Evolutionary conservation across 2,113 vertebrate genomes (phyloP).

Genomic region (Pterophyllum scalare): DNA sequence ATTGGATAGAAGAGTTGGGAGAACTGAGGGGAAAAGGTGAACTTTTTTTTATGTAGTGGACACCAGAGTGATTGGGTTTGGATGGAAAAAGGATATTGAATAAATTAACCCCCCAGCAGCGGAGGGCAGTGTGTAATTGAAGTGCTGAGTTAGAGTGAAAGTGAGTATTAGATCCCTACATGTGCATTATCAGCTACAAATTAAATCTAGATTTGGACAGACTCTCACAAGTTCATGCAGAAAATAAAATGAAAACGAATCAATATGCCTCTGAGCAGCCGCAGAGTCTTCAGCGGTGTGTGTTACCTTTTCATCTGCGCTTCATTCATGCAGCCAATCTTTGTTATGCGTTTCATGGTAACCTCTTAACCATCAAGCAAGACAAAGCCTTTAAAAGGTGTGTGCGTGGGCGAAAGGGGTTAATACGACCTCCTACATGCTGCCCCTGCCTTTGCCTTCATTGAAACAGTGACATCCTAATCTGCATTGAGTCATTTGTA

Average conservation of each 20-base stretch:
- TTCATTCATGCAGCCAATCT: slow-evolving; percentile 10
- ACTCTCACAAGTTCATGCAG: not conserved
- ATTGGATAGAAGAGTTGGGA: not conserved
- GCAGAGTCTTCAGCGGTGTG: not conserved
- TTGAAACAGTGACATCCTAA: slow-evolving; percentile 68
- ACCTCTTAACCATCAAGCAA: slow-evolving; percentile 31
- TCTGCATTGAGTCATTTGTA: slow-evolving; percentile 68
- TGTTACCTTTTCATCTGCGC: slow-evolving; percentile 15
- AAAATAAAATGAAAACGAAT: slow-evolving; percentile 19
- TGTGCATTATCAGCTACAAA: slow-evolving; percentile 19
- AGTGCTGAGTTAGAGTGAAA: not conserved
- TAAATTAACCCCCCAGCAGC: not conserved
- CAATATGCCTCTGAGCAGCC: not conserved
- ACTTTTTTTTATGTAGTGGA: not conserved
- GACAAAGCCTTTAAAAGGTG: slow-evolving; percentile 16
- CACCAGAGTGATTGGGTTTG: not conserved
- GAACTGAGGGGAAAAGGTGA: not conserved
- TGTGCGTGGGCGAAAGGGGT: slow-evolving; percentile 37
- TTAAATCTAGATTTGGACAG: not conserved
- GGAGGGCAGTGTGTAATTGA: not conserved
- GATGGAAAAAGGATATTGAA: slow-evolving; percentile 15
- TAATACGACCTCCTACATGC: slow-evolving; percentile 62
- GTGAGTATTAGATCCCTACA: not conserved
- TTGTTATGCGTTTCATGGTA: slow-evolving; percentile 9
- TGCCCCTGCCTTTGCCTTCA: slow-evolving; percentile 44